Base-by-base conservation (phyloP, 2,113 vertebrate species). In the Bubo blakistoni region DNA sequence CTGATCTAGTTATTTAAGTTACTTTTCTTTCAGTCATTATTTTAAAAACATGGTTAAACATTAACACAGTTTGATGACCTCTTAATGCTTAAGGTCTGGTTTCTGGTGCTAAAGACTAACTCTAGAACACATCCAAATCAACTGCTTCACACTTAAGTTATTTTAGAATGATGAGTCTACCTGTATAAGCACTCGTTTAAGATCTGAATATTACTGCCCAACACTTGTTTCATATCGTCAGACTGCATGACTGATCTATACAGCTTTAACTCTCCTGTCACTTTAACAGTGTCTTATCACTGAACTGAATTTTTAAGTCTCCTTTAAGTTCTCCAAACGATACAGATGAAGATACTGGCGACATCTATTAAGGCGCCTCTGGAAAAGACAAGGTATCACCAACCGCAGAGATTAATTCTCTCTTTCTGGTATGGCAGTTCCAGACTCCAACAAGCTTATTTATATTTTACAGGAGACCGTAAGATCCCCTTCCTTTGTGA, bases 21-120 rank as follows among this genome's bases (percentile, higher is more conserved):
- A 97, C 47, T 97, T 86, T 92, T 92, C 77, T 92, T 85, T 95
- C 91, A 97, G 92, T 77, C 40, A 91, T 92, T 94, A 94, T 34
- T 91, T 93, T 79, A 55, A 94, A 95, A 91, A 96, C 92, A 97
- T 3, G 12, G 46, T 92, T 94, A 92, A 94, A 89, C 81, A 87
- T 91, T 76, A 92, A 85, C 7, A 79, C 42, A 81, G n/a, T 66
- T 91, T 73, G 57, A 79, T 27, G 89, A 86, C 7, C 42, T 69
- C 52, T 20, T 54, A 65, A 30, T 22, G 14, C 40, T 76, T 69
- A 88, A 38, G 61, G 62, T 44, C 91, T 67, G 24, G 8, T 46
- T 80, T 85, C 77, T 87, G 42, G 73, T 71, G 61, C 67, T 95
- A 62, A 96, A 78, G 27, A 80, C 77, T 91, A 93, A 66, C 40